Base-by-base conservation (phyloP, 2,113 vertebrate species). In the Lota lota region DNA sequence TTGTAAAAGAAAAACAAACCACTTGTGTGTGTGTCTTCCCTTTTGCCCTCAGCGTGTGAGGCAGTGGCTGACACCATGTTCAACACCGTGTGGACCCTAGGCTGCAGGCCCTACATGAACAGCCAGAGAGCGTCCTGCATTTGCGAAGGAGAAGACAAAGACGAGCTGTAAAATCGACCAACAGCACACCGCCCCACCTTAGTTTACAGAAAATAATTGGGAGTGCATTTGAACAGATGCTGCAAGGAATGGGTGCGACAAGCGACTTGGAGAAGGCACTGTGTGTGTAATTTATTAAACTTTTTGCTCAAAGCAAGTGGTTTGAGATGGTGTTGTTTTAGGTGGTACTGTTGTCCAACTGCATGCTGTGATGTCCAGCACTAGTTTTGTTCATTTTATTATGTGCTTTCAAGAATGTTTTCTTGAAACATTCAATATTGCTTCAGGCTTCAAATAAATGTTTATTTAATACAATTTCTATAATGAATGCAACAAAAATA, bases 31-130 rank as follows among this genome's bases (percentile, higher is more conserved):
- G 62, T 15, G n/a, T 50, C 40, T 50, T 22, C 20, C 36, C 51
- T 21, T 67, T 22, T 74, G 50, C 21, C 7, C 24, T 60, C 80
- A 99, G 97, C 95, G 0, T 99, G 97, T 18, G 97, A 99, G 66
- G 91, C 95, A 0, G 79, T 99, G 3, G 97, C 94, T 2, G 96
- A 99, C 75, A 95, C 96, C 0, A 91, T 98, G 83, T 99, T 97
- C 88, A 98, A 97, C 12, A 94, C 97, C 0, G 94, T 99, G 64
- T 97, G 97, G 96, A 97, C 96, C 14, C 83, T 99, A 86, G 97
- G 97, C 83, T 99, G 97, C 91, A 93, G 94, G 53, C 94, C 97
- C 71, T 99, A 96, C 91, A 98, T 99, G 97, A 98, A 98, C 87
- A 97, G 97, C 83, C 97, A 99, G 77, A 90, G 97, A 67, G 91